Evolutionary conservation across 2,888 invertebrate genomes (phyloP), one percentile per base, ranked within the genome.

Genomic region (Pyrrhia umbra): DNA sequence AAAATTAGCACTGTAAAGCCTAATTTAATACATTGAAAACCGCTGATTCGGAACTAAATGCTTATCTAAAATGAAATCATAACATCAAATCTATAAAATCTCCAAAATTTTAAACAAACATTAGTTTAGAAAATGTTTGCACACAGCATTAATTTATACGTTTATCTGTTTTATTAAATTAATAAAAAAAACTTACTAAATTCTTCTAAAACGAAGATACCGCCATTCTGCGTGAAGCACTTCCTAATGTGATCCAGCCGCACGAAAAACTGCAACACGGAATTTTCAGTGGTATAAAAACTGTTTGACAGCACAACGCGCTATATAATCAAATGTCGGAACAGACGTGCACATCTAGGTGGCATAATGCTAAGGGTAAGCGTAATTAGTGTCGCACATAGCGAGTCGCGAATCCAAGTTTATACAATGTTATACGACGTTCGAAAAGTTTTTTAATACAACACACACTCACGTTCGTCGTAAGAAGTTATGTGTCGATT

Each of bases 171-270:
- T n/a, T n/a, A n/a, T n/a, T n/a, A 39, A 6, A 15, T 39, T 16
- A n/a, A n/a, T 5, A 39, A 25, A 2, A 25, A 6, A 45, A 75
- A 98, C 99, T 98, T 96, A 99, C 99, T 99, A 95, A 98, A 99
- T 97, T 99, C 99, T 96, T 99, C 99, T 93, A 99, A 96, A 90
- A 99, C 98, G 96, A 99, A 99, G 94, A 99, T 98, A 92, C 99
- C 99, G 91, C 99, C 99, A 94, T 99, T 99, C 95, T 98, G 99
- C 69, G 99, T 99, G 96, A 99, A 99, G 96, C 99, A 99, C 96
- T 99, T 99, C 95, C 99, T 97, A 95, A 99, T 99, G 95, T 99
- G 99, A 95, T 98, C 98, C 95, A 99, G 97, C 92, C 99, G 97
- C 93, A 99, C 99, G 96, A 99, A 99, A 96, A 99, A 99, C 99